Evolutionary conservation across 2,888 invertebrate genomes (phyloP).

Genomic region (Drosophila robusta): DNA sequence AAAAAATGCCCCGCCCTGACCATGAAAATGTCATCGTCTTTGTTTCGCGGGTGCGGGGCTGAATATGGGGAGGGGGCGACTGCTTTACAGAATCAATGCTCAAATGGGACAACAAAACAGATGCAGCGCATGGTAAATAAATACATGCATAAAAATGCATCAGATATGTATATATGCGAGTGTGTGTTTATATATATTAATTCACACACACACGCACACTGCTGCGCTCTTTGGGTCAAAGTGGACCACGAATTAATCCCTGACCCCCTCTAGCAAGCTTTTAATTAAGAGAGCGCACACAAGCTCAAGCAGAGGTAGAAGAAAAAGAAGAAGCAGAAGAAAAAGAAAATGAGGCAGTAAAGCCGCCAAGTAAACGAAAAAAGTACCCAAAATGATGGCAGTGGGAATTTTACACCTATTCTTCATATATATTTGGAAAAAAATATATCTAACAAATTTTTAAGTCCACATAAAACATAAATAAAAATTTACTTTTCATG

Average conservation of each 20-base stretch:
- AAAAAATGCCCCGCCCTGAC: constrained; percentile 27
- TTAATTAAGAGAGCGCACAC: constrained; percentile 65
- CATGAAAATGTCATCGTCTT: constrained; percentile 56
- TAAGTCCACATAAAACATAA: too few species aligned
- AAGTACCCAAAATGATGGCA: neutral
- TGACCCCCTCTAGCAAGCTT: constrained; percentile 71
- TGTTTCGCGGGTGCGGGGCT: constrained; percentile 20
- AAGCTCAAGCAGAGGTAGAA: neutral
- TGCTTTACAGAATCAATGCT: constrained; percentile 37
- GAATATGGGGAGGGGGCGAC: neutral
- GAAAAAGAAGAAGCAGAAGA: neutral
- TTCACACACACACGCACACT: constrained; percentile 8
- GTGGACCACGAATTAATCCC: constrained; percentile 74
- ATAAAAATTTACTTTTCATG: too few species aligned
- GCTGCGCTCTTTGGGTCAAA: constrained; percentile 45
- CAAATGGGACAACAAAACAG: constrained; percentile 33
- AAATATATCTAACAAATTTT: too few species aligned
- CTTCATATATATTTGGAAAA: too few species aligned
- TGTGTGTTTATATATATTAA: neutral
- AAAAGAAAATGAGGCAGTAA: neutral
- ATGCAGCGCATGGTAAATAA: constrained; percentile 17
- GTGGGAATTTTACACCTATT: neutral
- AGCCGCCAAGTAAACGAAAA: neutral
- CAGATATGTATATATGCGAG: neutral
- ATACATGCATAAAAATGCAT: neutral